Evolutionary conservation across 2,888 invertebrate genomes (phyloP).

Genomic region (Hermaeophaga mercurialis): DNA sequence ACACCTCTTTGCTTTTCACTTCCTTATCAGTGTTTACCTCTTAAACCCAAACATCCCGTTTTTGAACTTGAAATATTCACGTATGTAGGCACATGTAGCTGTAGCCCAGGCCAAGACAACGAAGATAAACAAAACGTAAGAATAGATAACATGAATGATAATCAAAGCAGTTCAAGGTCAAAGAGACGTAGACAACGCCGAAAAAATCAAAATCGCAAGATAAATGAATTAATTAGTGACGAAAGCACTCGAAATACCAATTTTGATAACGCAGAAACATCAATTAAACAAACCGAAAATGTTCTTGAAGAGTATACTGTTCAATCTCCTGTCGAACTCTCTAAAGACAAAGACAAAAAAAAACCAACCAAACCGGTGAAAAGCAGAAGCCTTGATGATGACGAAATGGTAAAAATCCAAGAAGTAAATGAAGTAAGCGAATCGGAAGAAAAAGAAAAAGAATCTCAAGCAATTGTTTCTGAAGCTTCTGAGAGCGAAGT

Average conservation of each 20-base stretch:
- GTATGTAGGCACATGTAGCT: constrained; percentile 27
- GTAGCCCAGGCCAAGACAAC: constrained; percentile 14
- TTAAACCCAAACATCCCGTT: constrained; percentile 24
- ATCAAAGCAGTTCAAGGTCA: constrained; percentile 35
- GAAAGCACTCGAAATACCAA: constrained; percentile 26
- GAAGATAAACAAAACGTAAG: constrained; percentile 12
- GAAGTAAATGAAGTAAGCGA: constrained; percentile 52
- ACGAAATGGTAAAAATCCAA: constrained; percentile 54
- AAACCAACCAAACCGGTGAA: constrained; percentile 42
- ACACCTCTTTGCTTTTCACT: constrained; percentile 4
- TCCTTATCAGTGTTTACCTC: constrained; percentile 23
- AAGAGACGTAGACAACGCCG: constrained; percentile 39
- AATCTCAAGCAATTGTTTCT: constrained; percentile 61
- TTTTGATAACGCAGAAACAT: constrained; percentile 17
- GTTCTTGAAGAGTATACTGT: constrained; percentile 49
- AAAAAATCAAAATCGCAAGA: constrained; percentile 35
- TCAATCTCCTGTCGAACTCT: constrained; percentile 50
- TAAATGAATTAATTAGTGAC: constrained; percentile 24
- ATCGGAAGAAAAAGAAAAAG: constrained; percentile 45
- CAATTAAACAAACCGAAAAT: constrained; percentile 20
- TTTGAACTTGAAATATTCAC: constrained; percentile 31
- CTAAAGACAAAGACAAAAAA: constrained; percentile 23
- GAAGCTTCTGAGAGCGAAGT: constrained; percentile 67
- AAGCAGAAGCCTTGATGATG: constrained; percentile 55
- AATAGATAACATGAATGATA: constrained; percentile 38